These are phyloP conservation scores for Crocallis elinguaria DNA, from an alignment of 2,888 invertebrate species.

Conservation along the genomic window DNA sequence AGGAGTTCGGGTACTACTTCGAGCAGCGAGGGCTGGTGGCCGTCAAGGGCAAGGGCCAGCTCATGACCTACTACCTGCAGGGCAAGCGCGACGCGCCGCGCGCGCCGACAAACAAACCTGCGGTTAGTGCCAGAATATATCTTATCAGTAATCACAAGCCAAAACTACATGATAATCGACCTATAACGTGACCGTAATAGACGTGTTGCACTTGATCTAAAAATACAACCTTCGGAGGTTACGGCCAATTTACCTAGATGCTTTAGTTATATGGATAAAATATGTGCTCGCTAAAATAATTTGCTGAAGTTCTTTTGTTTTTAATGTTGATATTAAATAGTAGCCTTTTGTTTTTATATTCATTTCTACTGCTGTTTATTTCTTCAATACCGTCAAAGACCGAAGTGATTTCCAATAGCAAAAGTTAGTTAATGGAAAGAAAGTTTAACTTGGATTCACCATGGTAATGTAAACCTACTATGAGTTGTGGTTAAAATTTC, in stretches of 20 bases:
- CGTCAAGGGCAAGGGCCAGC: constrained; percentile 98
- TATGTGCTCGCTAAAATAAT: background rate
- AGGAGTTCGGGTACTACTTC: constrained; percentile 95
- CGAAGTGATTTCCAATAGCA: too few species aligned
- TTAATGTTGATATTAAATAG: too few species aligned
- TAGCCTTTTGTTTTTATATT: too few species aligned
- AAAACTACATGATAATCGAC: constrained; percentile 37
- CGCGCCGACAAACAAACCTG: constrained; percentile 41
- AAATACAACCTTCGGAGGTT: constrained; percentile 31
- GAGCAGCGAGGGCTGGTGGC: constrained; percentile 97
- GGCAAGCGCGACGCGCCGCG: constrained; percentile 75
- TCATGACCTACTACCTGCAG: constrained; percentile 96
- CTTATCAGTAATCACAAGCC: constrained; percentile 15
- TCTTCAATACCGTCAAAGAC: too few species aligned
- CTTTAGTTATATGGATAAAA: background rate
- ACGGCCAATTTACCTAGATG: constrained; percentile 28
- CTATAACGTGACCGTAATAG: constrained; percentile 26
- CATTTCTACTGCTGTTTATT: too few species aligned
- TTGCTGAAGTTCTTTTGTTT: background rate
- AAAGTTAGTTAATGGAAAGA: background rate
- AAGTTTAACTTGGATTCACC: background rate
- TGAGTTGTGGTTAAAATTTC: too few species aligned
- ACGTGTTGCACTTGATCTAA: constrained; percentile 38
- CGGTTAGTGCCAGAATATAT: constrained; percentile 45
- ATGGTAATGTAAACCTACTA: background rate